A percentile compares a stretch with the other conserved stretches of the same genome.
Conservation (phyloP, 2,888 invertebrate species). For the Hipparchia semele region DNA sequence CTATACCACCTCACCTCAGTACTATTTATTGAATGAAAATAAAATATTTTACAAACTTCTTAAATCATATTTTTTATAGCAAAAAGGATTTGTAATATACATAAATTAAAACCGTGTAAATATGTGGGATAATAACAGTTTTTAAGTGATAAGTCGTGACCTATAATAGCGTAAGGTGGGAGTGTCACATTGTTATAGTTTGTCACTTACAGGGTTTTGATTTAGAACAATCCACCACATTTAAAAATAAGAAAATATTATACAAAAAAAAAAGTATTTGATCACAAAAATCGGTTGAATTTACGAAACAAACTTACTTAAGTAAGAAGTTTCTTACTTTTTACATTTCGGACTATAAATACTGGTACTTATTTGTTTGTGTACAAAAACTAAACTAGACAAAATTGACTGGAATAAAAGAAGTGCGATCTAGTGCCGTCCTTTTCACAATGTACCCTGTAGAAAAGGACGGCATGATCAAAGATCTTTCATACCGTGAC, state of each 20-base stretch:
- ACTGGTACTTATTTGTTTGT: background rate
- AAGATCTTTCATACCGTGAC: no score
- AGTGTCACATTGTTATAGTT: background rate
- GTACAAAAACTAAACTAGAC: background rate
- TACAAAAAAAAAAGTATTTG: conserved; percentile 1
- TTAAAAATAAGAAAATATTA: background rate
- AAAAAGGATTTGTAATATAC: background rate
- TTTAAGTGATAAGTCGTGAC: background rate
- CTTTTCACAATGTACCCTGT: no score
- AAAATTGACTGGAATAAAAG: background rate
- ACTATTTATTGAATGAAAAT: background rate
- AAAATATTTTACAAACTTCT: background rate
- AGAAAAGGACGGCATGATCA: no score
- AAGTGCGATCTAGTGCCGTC: no score
- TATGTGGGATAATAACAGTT: background rate
- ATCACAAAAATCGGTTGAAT: conserved; percentile 9
- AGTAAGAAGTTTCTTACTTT: background rate
- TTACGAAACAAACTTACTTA: background rate
- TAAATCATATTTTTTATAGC: background rate
- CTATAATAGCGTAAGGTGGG: no score
- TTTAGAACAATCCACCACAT: background rate
- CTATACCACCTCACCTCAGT: background rate
- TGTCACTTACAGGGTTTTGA: background rate
- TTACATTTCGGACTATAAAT: background rate
- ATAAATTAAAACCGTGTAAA: background rate